Base-by-base conservation (phyloP, 2,797 vertebrate genomes). In the Thunnus albacares region DNA sequence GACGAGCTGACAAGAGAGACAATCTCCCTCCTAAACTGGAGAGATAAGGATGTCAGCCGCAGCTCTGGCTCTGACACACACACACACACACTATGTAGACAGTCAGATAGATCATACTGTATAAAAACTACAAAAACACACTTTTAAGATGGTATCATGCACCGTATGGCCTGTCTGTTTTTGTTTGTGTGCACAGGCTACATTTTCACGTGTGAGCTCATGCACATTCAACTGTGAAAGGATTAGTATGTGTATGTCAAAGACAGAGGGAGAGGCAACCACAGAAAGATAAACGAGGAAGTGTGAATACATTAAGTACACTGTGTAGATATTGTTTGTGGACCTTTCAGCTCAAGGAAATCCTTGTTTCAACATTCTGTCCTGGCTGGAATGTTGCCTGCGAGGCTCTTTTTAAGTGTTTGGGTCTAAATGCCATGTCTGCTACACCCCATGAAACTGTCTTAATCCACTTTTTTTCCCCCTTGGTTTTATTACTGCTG, bases 391-490 rank as follows among this genome's bases (percentile, higher is more conserved):
- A 93, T 94, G 93, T 92, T 92, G 92, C 93, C 93, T 93, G 90
- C 43, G 58, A 93, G 92, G 88, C 90, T 91, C 85, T 89, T 93
- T 93, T 91, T 87, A 93, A 94, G 90, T 93, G 91, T 93, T 93
- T 89, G 81, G 81, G 85, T 93, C 92, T 92, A 93, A 94, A 94
- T 92, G 93, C 90, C 92, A 93, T 93, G 94, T 96, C 94, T 94
- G 93, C 92, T 95, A 94, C 95, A 95, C 95, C 91, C 94, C 94
- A 94, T 96, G 94, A 96, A 96, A 93, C 95, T 95, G 94, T 94
- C 95, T 93, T 92, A 93, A 93, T 93, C 92, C 91, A 92, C 91
- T 92, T 92, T 91, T 91, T 91, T 88, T 62, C 53, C 45, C 81
- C 82, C 82, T 89, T 78, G 91, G 84, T 93, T 95, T 95, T 95